Evolutionary conservation across 92 coral and sea anemone species (phyloP).

Genomic region (Galaxea fascicularis): DNA sequence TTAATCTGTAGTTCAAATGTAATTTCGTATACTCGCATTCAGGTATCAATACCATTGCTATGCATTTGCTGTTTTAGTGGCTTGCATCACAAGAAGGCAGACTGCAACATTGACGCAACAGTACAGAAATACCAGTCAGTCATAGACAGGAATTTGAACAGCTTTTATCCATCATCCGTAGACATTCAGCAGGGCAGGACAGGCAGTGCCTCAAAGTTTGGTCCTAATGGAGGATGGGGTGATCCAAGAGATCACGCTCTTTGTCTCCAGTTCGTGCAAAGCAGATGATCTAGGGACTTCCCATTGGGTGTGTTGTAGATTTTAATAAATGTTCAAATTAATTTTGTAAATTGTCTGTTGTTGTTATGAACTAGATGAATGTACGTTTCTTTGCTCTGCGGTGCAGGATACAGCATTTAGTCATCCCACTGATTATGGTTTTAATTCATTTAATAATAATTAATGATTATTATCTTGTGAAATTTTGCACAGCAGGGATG

Average conservation of each 20-base stretch:
- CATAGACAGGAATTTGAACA: constrained; percentile 66
- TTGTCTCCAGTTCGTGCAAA: constrained; percentile 54
- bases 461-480: too few relatives aligned
- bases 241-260: constrained; percentile 90
- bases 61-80: constrained; percentile 71
- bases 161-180: constrained; percentile 73
- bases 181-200: constrained; percentile 52
- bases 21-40: too few relatives aligned
- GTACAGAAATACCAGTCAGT: constrained; percentile 68
- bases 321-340: background rate
- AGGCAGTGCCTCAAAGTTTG: constrained; percentile 32
- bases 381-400: too few relatives aligned
- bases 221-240: constrained; percentile 99
- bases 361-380: too few relatives aligned
- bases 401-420: too few relatives aligned
- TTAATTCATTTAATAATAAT: too few relatives aligned
- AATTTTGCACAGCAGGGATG: too few relatives aligned
- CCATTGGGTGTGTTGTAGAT: background rate
- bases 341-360: background rate
- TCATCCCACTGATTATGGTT: too few relatives aligned
- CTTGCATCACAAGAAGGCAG: constrained; percentile 85
- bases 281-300: background rate
- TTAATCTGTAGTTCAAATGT: too few relatives aligned
- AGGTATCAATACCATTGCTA: too few relatives aligned
- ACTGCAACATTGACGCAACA: constrained; percentile 74